These are phyloP conservation scores for Psophia crepitans DNA, from an alignment of 2,113 vertebrate species.

Conservation along the genomic window DNA sequence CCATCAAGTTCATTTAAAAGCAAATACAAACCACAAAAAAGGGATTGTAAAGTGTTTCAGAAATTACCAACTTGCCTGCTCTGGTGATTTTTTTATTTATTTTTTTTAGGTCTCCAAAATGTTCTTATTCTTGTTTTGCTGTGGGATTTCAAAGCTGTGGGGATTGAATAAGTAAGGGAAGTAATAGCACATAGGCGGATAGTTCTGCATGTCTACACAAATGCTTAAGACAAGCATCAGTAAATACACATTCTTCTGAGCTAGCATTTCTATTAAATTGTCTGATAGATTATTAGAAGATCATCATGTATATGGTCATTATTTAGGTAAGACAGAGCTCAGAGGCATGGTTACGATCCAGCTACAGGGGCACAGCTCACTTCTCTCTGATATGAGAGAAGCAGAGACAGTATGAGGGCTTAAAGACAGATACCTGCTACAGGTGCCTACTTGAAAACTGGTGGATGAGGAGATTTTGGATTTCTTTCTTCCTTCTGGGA, in stretches of 20 bases:
- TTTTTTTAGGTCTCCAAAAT: background rate
- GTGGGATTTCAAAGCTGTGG: background rate
- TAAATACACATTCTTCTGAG: background rate
- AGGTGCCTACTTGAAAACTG: background rate
- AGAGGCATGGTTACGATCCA: background rate
- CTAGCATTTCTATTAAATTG: background rate
- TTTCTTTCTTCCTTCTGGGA: background rate
- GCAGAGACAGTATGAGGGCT: background rate
- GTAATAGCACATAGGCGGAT: background rate
- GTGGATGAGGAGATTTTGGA: background rate
- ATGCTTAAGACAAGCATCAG: background rate
- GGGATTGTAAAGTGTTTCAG: background rate
- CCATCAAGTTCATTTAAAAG: background rate
- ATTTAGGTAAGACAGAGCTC: background rate
- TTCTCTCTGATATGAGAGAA: background rate
- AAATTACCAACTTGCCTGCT: background rate
- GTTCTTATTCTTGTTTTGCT: background rate
- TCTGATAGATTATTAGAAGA: background rate
- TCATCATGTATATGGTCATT: background rate
- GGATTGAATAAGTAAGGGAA: background rate
- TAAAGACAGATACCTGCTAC: rapidly evolving
- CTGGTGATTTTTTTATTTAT: background rate
- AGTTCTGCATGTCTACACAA: background rate
- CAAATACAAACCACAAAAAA: background rate
- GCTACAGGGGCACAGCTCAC: background rate